Conservation (phyloP, 2,797 vertebrate genomes). For the Pteropus rufus region DNA sequence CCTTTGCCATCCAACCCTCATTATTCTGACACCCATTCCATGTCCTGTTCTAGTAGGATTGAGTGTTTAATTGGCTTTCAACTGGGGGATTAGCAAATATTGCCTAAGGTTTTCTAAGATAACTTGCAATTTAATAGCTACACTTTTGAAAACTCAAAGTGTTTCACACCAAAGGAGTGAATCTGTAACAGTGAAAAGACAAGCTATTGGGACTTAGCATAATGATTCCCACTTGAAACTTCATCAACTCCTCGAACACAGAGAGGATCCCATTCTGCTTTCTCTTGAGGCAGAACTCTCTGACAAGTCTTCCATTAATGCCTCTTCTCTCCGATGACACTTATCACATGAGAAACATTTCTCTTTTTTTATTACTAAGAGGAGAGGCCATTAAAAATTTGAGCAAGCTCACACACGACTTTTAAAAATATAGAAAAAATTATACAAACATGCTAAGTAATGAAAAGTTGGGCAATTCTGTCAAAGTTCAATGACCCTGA, state of each 20-base stretch:
- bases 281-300: background rate
- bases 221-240: background rate
- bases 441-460: background rate
- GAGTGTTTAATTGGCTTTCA: background rate
- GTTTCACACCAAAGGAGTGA: background rate
- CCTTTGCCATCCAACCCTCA: background rate
- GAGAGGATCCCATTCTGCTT: background rate
- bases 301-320: background rate
- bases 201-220: background rate
- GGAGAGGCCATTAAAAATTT: background rate
- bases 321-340: background rate
- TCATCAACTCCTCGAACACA: background rate
- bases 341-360: conserved; percentile 7
- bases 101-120: background rate
- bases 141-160: background rate
- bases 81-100: background rate
- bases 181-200: background rate
- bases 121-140: background rate
- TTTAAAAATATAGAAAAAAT: background rate
- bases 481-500: background rate
- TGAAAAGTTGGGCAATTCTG: conserved; percentile 11
- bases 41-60: background rate
- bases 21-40: background rate
- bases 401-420: background rate
- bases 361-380: conserved; percentile 3